Evolutionary conservation across 2,797 vertebrate genomes (phyloP), one percentile per base, ranked within the genome.

Genomic region (Otus scops): DNA sequence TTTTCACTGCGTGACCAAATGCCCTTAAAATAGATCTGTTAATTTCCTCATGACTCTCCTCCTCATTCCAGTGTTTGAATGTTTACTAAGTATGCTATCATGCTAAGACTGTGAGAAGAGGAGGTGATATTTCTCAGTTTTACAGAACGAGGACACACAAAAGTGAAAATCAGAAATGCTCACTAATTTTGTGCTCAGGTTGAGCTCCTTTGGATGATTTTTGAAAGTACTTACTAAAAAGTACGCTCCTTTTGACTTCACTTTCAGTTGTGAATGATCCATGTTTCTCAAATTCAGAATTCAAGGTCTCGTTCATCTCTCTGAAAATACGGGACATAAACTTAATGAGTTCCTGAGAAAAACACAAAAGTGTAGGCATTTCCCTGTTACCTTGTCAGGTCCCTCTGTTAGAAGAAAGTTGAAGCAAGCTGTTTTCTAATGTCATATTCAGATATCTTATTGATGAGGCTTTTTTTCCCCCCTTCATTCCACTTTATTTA

Each of bases 71-170:
- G 50, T 39, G 70, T 86, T 61, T 84, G 38, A 79, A n/a, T 92
- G 57, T 92, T 96, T 94, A 65, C 32, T 57, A 8, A 94, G 53
- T 68, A 22, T 43, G 11, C 63, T 65, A 13, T 73, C 50, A 4
- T 78, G 75, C 68, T 68, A 64, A 80, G 75, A n/a, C 61, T 75
- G 56, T 79, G 89, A 83, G 85, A 92, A 68, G 92, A 94, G 85
- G 74, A 92, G 76, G 69, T 94, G 93, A 30, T 87, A 79, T 7
- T 89, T 95, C 74, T 73, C 73, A 92, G 39, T 61, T 93, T 73
- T 76, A 43, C 3, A 5, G 70, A 94, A 82, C 54, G 85, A 63
- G 90, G 80, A 48, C 61, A 76, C 77, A 63, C 38, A 71, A 14
- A 67, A 92, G 48, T 51, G 53, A 68, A 88, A 80, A 85, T 63